Percentiles rank a stretch among this genome's conserved stretches.
These are phyloP conservation scores for Agriopis aurantiaria DNA, from an alignment of 2,888 invertebrate genomes.

Conservation along the genomic window DNA sequence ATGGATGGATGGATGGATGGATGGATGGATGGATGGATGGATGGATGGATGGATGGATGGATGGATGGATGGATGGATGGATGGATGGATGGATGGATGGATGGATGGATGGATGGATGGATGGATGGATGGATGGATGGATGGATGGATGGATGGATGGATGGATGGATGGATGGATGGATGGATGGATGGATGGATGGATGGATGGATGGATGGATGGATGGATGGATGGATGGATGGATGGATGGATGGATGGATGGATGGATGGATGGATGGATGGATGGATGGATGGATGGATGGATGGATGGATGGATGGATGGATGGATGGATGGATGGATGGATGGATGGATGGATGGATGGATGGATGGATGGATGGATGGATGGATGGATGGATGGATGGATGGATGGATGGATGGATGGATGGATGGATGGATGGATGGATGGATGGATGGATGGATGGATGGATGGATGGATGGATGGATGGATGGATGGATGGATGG, in stretches of 20 bases:
- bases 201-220: not conserved
- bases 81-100: not conserved
- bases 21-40: not conserved
- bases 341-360: not conserved
- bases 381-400: not conserved
- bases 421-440: not conserved
- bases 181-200: not conserved
- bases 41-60: not conserved
- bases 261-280: not conserved
- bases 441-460: not conserved
- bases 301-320: not conserved
- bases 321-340: not conserved
- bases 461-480: not conserved
- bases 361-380: not conserved
- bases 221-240: not conserved
- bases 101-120: not conserved
- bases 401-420: not conserved
- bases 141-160: not conserved
- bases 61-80: not conserved
- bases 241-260: not conserved
- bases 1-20: not conserved
- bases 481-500: not conserved
- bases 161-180: not conserved
- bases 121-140: not conserved
- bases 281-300: not conserved